Evolutionary conservation across 2,888 invertebrate species (phyloP).

Genomic region (Platycheirus albimanus): DNA sequence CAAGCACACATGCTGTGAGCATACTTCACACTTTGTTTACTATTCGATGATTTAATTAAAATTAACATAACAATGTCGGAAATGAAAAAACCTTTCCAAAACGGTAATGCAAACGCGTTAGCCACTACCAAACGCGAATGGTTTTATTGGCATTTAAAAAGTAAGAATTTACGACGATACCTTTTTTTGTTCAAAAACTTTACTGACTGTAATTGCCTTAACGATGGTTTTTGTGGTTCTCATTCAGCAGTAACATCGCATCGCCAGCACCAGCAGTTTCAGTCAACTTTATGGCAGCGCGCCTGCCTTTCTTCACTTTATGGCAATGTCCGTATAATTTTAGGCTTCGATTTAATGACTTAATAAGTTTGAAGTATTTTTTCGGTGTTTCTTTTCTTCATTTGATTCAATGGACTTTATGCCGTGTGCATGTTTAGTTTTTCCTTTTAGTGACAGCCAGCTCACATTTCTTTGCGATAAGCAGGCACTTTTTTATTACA

Average conservation of each 20-base stretch:
- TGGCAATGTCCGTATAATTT: slow-evolving; percentile 49
- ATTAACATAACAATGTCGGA: slow-evolving; percentile 61
- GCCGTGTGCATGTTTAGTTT: neutral
- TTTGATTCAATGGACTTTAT: neutral
- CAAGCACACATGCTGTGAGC: slow-evolving; percentile 42
- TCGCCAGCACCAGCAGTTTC: neutral
- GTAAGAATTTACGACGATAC: neutral
- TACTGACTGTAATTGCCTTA: slow-evolving; percentile 21
- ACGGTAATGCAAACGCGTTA: neutral
- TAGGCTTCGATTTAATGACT: slow-evolving; percentile 62
- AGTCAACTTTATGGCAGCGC: neutral
- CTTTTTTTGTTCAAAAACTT: slow-evolving; percentile 7
- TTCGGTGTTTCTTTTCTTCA: neutral
- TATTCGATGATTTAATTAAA: slow-evolving; percentile 57
- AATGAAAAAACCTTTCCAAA: slow-evolving; percentile 8
- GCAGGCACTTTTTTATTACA: slow-evolving; percentile 23
- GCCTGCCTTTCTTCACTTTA: slow-evolving; percentile 33
- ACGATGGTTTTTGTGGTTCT: slow-evolving; percentile 25
- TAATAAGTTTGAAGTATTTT: slow-evolving; percentile 65
- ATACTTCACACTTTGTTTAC: slow-evolving; percentile 55
- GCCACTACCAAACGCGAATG: neutral
- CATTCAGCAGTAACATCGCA: slow-evolving; percentile 10
- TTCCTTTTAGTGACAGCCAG: neutral
- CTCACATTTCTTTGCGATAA: slow-evolving; percentile 21
- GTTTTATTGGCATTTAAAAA: slow-evolving; percentile 19